Evolutionary conservation across 92 coral and sea anemone species (phyloP), one percentile per base, ranked within the genome.

Genomic region (Meandrina meandrites): DNA sequence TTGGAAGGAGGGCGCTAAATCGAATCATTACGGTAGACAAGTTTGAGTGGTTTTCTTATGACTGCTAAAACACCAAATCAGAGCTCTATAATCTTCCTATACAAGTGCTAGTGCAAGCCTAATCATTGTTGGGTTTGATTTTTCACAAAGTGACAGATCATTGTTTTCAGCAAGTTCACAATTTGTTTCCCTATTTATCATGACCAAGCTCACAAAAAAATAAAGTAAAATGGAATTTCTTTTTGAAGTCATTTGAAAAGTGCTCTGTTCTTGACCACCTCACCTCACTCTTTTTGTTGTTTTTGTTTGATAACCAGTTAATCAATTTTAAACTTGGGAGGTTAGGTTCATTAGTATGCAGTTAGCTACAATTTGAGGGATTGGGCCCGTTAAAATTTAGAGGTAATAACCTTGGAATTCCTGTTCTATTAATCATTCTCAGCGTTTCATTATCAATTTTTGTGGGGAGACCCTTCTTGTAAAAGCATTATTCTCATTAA

Each of bases 401-500:
- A 32, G 68, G 8, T 73, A 1, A 35, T 36, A 34, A 73, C 14
- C 24, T 66, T 62, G 28, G 7, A 31, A 69, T 69, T 71, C 18
- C 8, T 28, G 13, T 40, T 60, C 18, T 8, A 67, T 45, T 21
- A 60, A 60, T 22, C 16, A 3, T 34, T 19, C 57, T 11, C 79
- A 8, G 34, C 14, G 28, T 7, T 11, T 35, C 22, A 42, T 74
- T 72, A 14, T 84, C 4, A 56, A 30, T 21, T 75, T 30, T 74
- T 76, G 58, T 24, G 79, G 70, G 72, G 22, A 75, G 81, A 71
- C 56, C 21, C 27, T 17, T 27, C 22, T 40, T 64, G 64, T 62
- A 21, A 60, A 56, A 48, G 73, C 82, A 12, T 76, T 76, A 76
- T 47, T 28, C 76, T 62, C 76, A n/a, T 85, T 76, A 40, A 40